Conservation (phyloP, 2,797 vertebrate genomes). For the Amblyopsis hoosieri region DNA sequence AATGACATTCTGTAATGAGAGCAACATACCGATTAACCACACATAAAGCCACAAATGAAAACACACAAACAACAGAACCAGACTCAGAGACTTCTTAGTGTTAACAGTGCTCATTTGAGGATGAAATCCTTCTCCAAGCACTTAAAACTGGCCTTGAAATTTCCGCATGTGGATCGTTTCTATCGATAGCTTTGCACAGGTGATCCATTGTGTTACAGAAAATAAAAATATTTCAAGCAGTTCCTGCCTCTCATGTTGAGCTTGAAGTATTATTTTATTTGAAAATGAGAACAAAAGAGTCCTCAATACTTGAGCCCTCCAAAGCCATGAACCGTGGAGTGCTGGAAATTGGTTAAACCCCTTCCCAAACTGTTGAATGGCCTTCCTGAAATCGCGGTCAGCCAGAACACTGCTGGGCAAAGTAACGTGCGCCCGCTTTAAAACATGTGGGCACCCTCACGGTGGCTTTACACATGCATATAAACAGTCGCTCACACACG, state of each 20-base stretch:
- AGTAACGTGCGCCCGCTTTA: constrained; percentile 21
- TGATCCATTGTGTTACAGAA: constrained; percentile 18
- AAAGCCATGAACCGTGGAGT: constrained; percentile 43
- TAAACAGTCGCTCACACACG: neutral
- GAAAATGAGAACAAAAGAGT: constrained; percentile 26
- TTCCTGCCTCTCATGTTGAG: constrained; percentile 19
- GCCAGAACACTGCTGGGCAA: constrained; percentile 29
- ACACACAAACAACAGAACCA: constrained; percentile 52
- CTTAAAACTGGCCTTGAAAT: constrained; percentile 33
- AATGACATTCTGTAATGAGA: constrained; percentile 54
- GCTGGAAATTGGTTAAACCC: constrained; percentile 38
- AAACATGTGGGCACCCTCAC: neutral
- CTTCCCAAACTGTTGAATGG: constrained; percentile 29
- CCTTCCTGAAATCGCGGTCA: constrained; percentile 34
- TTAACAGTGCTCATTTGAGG: constrained; percentile 22
- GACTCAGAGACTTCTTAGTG: constrained; percentile 41
- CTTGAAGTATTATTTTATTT: constrained; percentile 35
- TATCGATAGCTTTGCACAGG: constrained; percentile 21
- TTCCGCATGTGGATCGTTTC: neutral
- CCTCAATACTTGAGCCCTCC: constrained; percentile 23
- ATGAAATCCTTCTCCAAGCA: constrained; percentile 19
- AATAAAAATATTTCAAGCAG: constrained; percentile 8
- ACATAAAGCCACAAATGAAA: constrained; percentile 54
- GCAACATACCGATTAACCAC: constrained; percentile 55
- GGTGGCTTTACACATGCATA: neutral